Evolutionary conservation across 2,113 vertebrate species (phyloP), one percentile per base, ranked within the genome.

Genomic region (Athene noctua): DNA sequence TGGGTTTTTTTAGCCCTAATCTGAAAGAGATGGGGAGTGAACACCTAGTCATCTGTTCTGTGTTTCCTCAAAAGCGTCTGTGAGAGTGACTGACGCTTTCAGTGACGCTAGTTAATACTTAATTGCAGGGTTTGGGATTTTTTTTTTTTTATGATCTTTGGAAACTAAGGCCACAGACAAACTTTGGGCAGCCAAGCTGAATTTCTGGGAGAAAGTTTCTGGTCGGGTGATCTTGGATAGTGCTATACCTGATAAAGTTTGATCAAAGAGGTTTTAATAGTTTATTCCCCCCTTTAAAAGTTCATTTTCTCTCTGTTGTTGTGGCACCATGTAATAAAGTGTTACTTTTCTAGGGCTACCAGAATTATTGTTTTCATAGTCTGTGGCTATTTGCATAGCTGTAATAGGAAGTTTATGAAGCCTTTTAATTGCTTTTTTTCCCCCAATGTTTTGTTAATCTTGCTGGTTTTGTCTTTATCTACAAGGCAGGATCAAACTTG

Each of bases 381-480:
- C 36, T 58, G 34, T 82, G 90, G 51, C 67, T 94, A 47, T 88
- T 94, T 96, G 32, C 82, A 62, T 83, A 70, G 67, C 42, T 78
- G 18, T 72, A 90, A 78, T 71, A 86, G 88, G 93, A 96, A 91
- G 77, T 94, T 92, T 73, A 93, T 38, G 25, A 86, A 40, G 42
- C 20, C 65, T 55, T 89, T 84, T 44, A 88, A 62, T 91, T 96
- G 36, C 32, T 11, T n/a, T 15, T 42, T 49, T 14, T 38, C 13
- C 40, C 40, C 12, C 40, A 40, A 40, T 40, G 40, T 75, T 80
- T 46, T 80, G 15, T 57, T 95, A 78, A 83, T 93, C 67, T 80
- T 83, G 30, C 44, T 86, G 46, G n/a, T 36, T 95, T 96, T 95
- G 51, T 86, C 75, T 77, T 94, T 86, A 94, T 92, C 89, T 96